Percentiles rank a stretch among this genome's conserved stretches.
Evolutionary conservation across 2,797 vertebrate species (phyloP).

Genomic region (Calcarius lapponicus): DNA sequence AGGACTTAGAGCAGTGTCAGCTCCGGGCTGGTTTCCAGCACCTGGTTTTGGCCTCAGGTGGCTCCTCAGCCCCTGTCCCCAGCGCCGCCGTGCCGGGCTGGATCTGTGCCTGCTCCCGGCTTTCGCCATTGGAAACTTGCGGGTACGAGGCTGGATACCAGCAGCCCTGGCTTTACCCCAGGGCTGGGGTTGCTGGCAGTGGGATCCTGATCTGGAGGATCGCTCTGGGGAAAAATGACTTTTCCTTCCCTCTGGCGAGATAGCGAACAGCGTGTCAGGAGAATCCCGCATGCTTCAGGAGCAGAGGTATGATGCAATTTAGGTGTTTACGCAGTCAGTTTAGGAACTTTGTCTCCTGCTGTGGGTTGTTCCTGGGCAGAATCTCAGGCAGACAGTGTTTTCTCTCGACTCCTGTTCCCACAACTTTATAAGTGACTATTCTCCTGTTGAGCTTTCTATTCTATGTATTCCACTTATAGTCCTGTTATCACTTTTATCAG

Average conservation of each 20-base stretch:
- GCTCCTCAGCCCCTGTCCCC: not conserved
- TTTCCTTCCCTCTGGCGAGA: not conserved
- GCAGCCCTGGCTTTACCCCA: not conserved
- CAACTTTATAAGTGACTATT: not conserved
- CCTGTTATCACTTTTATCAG: not conserved
- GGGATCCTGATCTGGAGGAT: not conserved
- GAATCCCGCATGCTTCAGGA: not conserved
- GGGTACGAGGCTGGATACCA: not conserved
- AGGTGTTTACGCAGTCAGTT: not conserved
- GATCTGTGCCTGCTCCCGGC: not conserved
- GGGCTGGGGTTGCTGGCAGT: not conserved
- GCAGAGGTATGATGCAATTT: not conserved
- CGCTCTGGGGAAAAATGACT: not conserved
- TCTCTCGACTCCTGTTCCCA: not conserved
- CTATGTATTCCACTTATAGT: not conserved
- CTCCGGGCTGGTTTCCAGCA: not conserved
- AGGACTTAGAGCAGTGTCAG: not conserved
- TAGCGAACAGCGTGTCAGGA: not conserved
- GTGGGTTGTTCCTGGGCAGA: not conserved
- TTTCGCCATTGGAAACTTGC: not conserved
- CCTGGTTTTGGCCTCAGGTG: not conserved
- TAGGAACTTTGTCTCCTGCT: not conserved
- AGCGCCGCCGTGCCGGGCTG: not conserved
- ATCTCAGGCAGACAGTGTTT: not conserved
- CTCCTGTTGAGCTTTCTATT: not conserved